Evolutionary conservation across 1,140 invertebrate genomes (phyloP), one percentile per base, ranked within the genome.

Genomic region (Ceratina calcarata): DNA sequence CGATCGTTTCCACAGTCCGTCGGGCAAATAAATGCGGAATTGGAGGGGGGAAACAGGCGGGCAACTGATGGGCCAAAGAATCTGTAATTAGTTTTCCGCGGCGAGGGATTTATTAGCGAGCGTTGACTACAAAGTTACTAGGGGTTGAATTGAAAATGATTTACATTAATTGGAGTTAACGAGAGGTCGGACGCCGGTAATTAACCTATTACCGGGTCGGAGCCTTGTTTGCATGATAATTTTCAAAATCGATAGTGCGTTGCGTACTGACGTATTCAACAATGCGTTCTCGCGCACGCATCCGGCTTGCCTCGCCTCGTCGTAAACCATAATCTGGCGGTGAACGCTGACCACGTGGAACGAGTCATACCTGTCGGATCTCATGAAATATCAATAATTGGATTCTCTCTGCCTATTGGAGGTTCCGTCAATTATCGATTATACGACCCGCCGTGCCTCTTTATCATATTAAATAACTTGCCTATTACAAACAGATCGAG

Each of bases 191-290:
- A 51, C 1, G 20, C 20, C 16, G 77, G 55, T 79, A 79, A 79
- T 79, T 79, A 79, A 79, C 78, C 78, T 37, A 60, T 73, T 67
- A 67, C n/a, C 22, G 62, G 49, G 1, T 13, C 13, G 55, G 16
- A 10, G 8, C 53, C 37, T 45, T 72, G 78, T 72, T 79, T 74
- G 78, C 55, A 74, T 79, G 78, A 79, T 79, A 79, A 79, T 73
- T 79, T 74, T 73, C 22, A 74, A 79, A 79, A 79, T 72, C 77
- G 77, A 79, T 79, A 79, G 51, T 73, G 65, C 37, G 69, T 32
- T 73, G 62, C 70, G 27, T 18, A 22, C 51, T 66, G 37, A 64
- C 53, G 51, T 74, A 57, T 78, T 78, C 76, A 49, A 13, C 37
- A 45, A 45, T 45, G 37, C 16, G 53, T 53, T 66, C 8, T 4